Conservation (phyloP, 2,888 invertebrate species). For the Cephus rjabovi region DNA sequence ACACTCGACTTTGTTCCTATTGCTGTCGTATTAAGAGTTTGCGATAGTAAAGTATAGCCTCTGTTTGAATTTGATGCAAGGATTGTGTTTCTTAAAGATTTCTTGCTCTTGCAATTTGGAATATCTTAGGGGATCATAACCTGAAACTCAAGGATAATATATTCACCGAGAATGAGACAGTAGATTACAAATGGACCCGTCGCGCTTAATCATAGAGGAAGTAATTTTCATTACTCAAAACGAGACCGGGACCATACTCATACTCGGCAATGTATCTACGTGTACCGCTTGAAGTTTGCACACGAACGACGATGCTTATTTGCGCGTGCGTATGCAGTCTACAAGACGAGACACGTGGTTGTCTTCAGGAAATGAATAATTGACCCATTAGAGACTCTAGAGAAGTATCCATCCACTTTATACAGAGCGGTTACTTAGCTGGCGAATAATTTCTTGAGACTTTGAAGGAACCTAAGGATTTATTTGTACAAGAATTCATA, state of each 20-base stretch:
- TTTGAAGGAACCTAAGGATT: not conserved
- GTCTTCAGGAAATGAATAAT: slow-evolving; percentile 43
- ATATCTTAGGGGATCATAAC: not conserved
- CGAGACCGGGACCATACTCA: slow-evolving; percentile 27
- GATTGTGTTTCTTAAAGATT: not conserved
- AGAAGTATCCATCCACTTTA: slow-evolving; percentile 1
- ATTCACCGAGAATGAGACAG: not conserved
- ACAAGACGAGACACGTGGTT: slow-evolving; percentile 13
- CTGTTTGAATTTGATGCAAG: not conserved
- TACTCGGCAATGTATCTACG: slow-evolving; percentile 6
- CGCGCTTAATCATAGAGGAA: slow-evolving; percentile 34
- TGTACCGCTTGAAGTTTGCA: slow-evolving; percentile 10
- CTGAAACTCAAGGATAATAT: not conserved
- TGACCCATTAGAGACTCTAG: slow-evolving; percentile 33
- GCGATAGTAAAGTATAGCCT: not conserved
- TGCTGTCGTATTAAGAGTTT: not conserved
- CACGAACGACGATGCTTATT: slow-evolving; percentile 1
- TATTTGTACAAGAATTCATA: not conserved
- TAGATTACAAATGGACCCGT: not conserved
- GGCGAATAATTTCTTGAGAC: not conserved
- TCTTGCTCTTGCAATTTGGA: not conserved
- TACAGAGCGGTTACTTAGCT: not conserved
- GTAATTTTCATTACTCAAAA: slow-evolving; percentile 46
- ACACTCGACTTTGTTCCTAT: slow-evolving; percentile 7
- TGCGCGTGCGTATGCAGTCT: not conserved